These are phyloP conservation scores for Megalonaias nervosa DNA, from an alignment of 1,140 invertebrate genomes.

Conservation along the genomic window DNA sequence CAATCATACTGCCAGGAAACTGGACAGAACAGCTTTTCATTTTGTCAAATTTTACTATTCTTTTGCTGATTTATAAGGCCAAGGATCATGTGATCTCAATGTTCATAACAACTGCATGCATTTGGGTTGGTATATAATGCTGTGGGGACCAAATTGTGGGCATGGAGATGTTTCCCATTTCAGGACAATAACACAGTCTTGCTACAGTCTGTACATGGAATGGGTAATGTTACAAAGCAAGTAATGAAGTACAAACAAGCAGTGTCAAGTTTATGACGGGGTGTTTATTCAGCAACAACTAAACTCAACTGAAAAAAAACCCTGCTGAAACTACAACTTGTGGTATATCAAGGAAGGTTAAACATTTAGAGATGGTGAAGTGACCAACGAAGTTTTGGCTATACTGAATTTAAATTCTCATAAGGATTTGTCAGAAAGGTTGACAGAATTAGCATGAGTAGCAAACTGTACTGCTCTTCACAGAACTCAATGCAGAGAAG, in stretches of 20 bases:
- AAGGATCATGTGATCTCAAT: constrained; percentile 19
- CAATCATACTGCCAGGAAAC: background rate
- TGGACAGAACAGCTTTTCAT: constrained; percentile 7
- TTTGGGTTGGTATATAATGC: constrained; percentile 13
- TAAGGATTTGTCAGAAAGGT: background rate
- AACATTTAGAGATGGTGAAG: too few species aligned
- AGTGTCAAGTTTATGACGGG: constrained; percentile 4
- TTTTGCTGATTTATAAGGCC: constrained; percentile 17
- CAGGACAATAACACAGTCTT: constrained; percentile 11
- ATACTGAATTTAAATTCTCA: too few species aligned
- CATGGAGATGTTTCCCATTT: constrained; percentile 29
- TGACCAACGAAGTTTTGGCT: too few species aligned
- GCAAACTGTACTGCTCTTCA: too few species aligned
- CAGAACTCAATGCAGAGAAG: too few species aligned
- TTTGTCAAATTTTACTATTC: constrained; percentile 14
- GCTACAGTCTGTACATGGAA: constrained; percentile 5
- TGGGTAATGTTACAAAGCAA: constrained; percentile 18
- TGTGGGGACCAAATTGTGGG: constrained; percentile 12
- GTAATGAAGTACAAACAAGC: constrained; percentile 11
- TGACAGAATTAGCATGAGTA: too few species aligned
- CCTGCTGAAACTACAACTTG: too few species aligned
- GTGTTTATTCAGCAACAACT: background rate
- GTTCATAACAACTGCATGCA: constrained; percentile 18
- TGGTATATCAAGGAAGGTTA: too few species aligned
- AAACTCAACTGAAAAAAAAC: background rate